A percentile compares a stretch with the other conserved stretches of the same genome.
Evolutionary conservation across 1,140 invertebrate species (phyloP).

Genomic region (Temnothorax nylanderi): DNA sequence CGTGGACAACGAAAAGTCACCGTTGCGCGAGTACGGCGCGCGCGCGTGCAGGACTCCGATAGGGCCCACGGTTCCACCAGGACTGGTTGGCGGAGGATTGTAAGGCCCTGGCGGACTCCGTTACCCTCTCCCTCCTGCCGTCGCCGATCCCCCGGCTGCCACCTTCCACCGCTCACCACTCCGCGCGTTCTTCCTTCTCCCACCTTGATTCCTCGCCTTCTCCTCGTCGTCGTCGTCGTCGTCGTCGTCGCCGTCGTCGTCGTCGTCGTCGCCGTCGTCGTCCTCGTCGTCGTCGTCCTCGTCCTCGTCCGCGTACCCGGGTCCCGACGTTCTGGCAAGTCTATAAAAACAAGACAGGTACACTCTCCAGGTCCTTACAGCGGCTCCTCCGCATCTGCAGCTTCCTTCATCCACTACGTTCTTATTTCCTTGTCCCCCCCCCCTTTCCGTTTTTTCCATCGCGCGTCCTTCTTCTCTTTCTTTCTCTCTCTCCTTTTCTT

Average conservation of each 20-base stretch:
- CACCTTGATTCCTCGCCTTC: slow-evolving; percentile 65
- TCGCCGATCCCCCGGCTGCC: slow-evolving; percentile 65
- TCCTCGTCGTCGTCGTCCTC: slow-evolving; percentile 36
- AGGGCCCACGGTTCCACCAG: slow-evolving; percentile 81
- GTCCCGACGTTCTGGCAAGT: slow-evolving; percentile 81
- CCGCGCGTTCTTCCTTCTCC: slow-evolving; percentile 69
- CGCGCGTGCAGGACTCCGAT: slow-evolving; percentile 69
- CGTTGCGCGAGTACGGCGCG: slow-evolving; percentile 35
- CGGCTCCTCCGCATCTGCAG: slow-evolving; percentile 83
- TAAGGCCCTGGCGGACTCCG: slow-evolving; percentile 80
- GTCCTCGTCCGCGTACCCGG: slow-evolving; percentile 63
- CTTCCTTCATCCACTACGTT: slow-evolving; percentile 68
- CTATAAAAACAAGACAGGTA: slow-evolving; percentile 86
- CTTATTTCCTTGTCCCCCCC: slow-evolving; percentile 64
- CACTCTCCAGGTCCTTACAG: slow-evolving; percentile 84
- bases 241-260: slow-evolving; percentile 7
- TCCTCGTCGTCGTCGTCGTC: slow-evolving; percentile 54
- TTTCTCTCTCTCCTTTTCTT: slow-evolving; percentile 52
- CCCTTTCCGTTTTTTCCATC: slow-evolving; percentile 52
- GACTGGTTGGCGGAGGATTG: slow-evolving; percentile 79
- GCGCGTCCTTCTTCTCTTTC: slow-evolving; percentile 60
- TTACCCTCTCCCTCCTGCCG: slow-evolving; percentile 68
- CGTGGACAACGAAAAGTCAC: slow-evolving; percentile 64
- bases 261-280: slow-evolving; percentile 26
- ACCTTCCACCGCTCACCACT: slow-evolving; percentile 61